Evolutionary conservation across 2,113 vertebrate genomes (phyloP), one percentile per base, ranked within the genome.

Genomic region (Xiphophorus hellerii): DNA sequence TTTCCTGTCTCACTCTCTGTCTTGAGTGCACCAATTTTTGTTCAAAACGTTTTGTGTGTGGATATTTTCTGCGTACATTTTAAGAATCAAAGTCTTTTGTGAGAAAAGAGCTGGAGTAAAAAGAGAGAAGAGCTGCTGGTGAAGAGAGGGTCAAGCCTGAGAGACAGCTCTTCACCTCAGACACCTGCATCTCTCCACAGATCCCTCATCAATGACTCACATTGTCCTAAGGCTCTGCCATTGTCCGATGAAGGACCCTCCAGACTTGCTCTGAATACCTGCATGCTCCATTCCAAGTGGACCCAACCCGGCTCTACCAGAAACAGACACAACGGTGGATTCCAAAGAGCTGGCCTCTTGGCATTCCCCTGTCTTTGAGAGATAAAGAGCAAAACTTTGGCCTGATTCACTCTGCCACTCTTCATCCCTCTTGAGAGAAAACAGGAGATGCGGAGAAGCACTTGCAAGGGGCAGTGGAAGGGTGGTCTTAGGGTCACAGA

Each of bases 121-220:
- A 60, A 71, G 71, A 72, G 68, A 79, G 71, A 71, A 58, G 72
- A 85, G 76, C 79, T 81, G 78, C 82, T 73, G 74, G 54, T 81
- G 87, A 89, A 87, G 85, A 90, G 88, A 88, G 77, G 91, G 84
- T 90, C 83, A 87, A 73, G 80, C 77, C 84, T 70, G 84, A 86
- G 86, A 89, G 82, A 89, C 76, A 69, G 80, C 87, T 92, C 89
- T 93, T 92, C 94, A 93, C 93, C 92, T 85, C 93, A 94, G 94
- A 95, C 95, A 96, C 93, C 96, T 96, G 94, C 94, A 92, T 83
- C 91, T 94, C 92, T 94, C 90, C 80, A 89, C 78, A 85, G 88
- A 90, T 94, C 89, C 93, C 90, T 93, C 94, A 93, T 96, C 92
- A 95, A 94, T 95, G 93, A 94, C 92, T 96, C 93, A 90, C 94